Base-by-base conservation (phyloP, 1,140 invertebrate genomes). In the Pseudoatta argentina region DNA sequence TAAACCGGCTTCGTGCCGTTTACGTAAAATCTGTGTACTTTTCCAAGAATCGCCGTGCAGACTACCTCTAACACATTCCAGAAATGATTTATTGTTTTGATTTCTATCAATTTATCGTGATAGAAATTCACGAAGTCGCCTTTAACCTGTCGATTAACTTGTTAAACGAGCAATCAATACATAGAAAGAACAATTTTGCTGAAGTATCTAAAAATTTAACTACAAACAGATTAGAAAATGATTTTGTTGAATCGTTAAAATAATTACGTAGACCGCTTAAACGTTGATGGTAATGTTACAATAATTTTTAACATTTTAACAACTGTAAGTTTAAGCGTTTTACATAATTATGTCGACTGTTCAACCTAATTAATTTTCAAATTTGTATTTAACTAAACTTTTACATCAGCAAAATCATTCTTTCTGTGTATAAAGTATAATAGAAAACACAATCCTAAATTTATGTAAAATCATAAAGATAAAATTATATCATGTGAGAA, bases 11-110 rank as follows among this genome's bases (percentile, higher is more conserved):
- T 57, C 66, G 16, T 44, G 10, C 21, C 64, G 78, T 71, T 71
- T 81, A 79, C 48, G 63, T 69, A n/a, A 79, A 67, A 79, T 34
- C 39, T 30, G 10, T 57, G 8, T 79, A 53, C 53, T 79, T 79
- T 79, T 79, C 21, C 63, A 24, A 79, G 63, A 79, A 63, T 55
- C 63, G 64, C 27, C 44, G n/a, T 24, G 77, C 63, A 69, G 77
- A 79, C 51, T 69, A 69, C 7, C 27, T 79, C 27, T 30, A 30
- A 6, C 44, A 55, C 14, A 24, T 79, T 55, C 63, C 44, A n/a
- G 30, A 63, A 69, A 79, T 44, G n/a, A 24, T 39, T 79, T 55
- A 55, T 69, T 14, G n/a, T 18, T 69, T 39, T 79, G 39, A 76
- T 79, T 39, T 69, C 77, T 44, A 69, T 44, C 24, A 5, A 79